Base-by-base conservation (phyloP, 23 tunicate genomes). In the Diplosoma virens region DNA sequence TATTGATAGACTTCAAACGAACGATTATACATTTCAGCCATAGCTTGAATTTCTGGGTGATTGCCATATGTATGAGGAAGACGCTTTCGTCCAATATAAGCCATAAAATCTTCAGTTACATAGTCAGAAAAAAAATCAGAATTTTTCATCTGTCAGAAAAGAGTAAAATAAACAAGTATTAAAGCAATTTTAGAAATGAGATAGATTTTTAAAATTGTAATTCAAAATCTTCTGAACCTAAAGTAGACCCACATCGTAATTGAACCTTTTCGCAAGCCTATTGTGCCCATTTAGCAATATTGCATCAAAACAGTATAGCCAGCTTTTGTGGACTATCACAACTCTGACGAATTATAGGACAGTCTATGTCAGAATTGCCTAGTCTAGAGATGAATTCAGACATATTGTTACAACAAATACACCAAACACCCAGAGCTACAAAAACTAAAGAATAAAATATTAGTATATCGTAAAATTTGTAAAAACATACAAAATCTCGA, bases 31-130 rank as follows among this genome's bases (percentile, higher is more conserved):
- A 87, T 52, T 79, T 94, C 99, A 9, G 99, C 94, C 99, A 94
- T 94, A 18, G 99, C 99, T 58, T 94, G 99, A 83, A 94, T 83
- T 80, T 94, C 99, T 28, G 88, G 34, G 60, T 94, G 99, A 67
- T 94, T 94, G 21, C 99, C 99, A 58, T 82, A 76, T 30, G 85
- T 82, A 32, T 79, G 63, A 25, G 85, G 81, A 3, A 69, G 34
- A 27, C 95, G 74, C 66, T 94, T 94, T 30, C 99, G 58, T 23
- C 76, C 45, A 5, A 94, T 78, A 58, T 94, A 94, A 20, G 93
- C 50, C 25, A 53, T 50, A 63, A 93, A 93, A 78, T 93, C 93
- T 70, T 93, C 98, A 1, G 98, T 93, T 3, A 93, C 89, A 52
- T 82, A 93, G 65, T 82, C 70, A 2, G 89, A 72, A 61, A 87